A percentile compares a stretch with the other conserved stretches of the same genome.
Evolutionary conservation across 2,113 vertebrate genomes (phyloP).

Genomic region (Lathamus discolor): DNA sequence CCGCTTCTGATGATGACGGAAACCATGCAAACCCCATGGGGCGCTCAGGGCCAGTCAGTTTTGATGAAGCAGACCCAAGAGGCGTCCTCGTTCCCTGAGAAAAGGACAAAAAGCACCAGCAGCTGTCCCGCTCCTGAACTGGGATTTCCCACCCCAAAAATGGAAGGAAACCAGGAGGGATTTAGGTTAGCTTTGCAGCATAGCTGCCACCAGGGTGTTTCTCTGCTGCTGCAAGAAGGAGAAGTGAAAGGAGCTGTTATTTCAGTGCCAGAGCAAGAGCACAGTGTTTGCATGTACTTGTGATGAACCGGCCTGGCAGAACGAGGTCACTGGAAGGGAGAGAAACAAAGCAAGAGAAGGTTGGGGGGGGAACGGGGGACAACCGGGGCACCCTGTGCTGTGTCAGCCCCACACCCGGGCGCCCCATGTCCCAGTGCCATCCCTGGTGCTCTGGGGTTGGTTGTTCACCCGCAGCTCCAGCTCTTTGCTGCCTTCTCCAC

Average conservation of each 20-base stretch:
- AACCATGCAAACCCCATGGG: rapidly evolving
- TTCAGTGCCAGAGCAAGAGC: neutral
- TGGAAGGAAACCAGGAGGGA: neutral
- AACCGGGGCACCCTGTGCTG: neutral
- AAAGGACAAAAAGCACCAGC: neutral
- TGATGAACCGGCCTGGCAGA: neutral
- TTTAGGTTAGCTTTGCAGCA: rapidly evolving
- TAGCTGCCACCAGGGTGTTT: rapidly evolving
- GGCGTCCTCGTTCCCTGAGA: rapidly evolving
- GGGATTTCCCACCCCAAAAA: neutral
- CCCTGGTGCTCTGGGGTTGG: rapidly evolving
- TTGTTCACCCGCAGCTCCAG: neutral
- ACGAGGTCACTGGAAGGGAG: neutral
- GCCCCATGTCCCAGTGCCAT: rapidly evolving
- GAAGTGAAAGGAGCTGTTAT: neutral
- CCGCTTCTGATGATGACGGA: rapidly evolving
- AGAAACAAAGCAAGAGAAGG: neutral
- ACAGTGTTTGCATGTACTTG: neutral
- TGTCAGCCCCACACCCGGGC: rapidly evolving
- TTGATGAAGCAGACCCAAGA: neutral
- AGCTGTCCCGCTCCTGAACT: rapidly evolving
- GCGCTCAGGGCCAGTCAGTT: neutral
- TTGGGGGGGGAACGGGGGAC: neutral
- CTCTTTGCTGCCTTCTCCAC: neutral
- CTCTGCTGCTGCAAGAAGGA: neutral